Conservation (phyloP, 2,888 invertebrate species). For the Zygaena filipendulae region DNA sequence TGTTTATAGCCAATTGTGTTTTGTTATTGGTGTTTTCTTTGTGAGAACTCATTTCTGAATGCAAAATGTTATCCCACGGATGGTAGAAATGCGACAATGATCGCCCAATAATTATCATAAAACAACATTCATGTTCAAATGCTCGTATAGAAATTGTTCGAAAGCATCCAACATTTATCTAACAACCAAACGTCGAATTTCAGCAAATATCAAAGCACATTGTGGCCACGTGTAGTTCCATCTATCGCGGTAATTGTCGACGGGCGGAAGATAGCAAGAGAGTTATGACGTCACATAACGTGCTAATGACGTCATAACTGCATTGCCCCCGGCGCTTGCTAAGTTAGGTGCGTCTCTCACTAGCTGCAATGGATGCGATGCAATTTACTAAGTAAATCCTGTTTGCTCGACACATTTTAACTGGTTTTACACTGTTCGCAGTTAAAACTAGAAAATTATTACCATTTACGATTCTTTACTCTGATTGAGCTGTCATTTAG, state of each 20-base stretch:
- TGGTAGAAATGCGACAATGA: no score
- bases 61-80: no score
- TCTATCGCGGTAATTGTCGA: conserved; percentile 57
- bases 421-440: conserved; percentile 25
- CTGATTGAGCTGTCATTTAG: conserved; percentile 3
- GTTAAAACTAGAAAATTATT: conserved; percentile 17
- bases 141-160: no score
- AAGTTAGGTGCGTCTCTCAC: conserved; percentile 34
- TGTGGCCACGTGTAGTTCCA: no score
- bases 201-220: no score
- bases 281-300: conserved; percentile 62
- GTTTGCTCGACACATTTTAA: conserved; percentile 21
- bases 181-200: no score
- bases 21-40: no score
- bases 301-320: conserved; percentile 64
- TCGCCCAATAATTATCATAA: no score
- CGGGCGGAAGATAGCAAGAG: conserved; percentile 55
- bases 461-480: conserved; percentile 10
- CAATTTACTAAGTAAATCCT: conserved; percentile 30
- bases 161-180: no score
- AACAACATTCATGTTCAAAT: no score
- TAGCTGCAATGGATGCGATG: conserved; percentile 37
- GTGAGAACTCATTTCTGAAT: no score
- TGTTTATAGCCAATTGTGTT: no score
- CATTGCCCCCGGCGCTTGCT: conserved; percentile 43